Evolutionary conservation across 2,888 invertebrate genomes (phyloP), one percentile per base, ranked within the genome.

Genomic region (Leucoma salicis): DNA sequence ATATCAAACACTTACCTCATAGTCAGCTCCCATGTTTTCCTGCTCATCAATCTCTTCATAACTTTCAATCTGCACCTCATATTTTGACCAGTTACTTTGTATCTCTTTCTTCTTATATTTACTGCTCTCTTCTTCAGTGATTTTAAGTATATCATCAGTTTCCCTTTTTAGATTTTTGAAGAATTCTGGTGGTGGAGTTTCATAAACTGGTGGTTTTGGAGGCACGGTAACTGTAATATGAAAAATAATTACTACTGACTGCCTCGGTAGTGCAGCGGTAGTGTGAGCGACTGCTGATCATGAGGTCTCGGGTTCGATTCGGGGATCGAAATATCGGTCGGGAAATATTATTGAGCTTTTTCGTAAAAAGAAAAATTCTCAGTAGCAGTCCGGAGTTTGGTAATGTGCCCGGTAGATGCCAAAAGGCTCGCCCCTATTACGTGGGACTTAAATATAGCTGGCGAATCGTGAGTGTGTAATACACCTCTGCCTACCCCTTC

Each of bases 21-120:
- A 89, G 59, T 90, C 86, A 14, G 89, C 89, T n/a, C 90, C 90
- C 44, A 82, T 51, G 41, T 77, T 77, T 38, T 87, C 85, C 35
- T 82, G 79, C 38, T 86, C 83, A 47, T 88, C 84, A 43, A 85
- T 72, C 41, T 84, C 82, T 27, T 90, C 88, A 55, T 90, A 89
- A 46, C 68, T 85, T 31, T 86, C 84, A 49, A 88, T 78, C 0
- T 87, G 87, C 70, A 89, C 73, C 55, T 90, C 90, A 79, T 88
- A 89, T 48, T 89, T 89, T 2, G 81, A 69, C 90, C 90, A 90
- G 49, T 90, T 90, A 46, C 88, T 90, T 62, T 82, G 78, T 25
- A 90, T 89, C 55, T 89, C 89, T 44, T 90, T 88, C 55, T 89
- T 90, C 42, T 79, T 83, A 40, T 90, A 90, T 57, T 90, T 90